Percentiles rank a stretch among this genome's conserved stretches.
Evolutionary conservation across 1,140 invertebrate species (phyloP).

Genomic region (Centruroides sculpturatus): DNA sequence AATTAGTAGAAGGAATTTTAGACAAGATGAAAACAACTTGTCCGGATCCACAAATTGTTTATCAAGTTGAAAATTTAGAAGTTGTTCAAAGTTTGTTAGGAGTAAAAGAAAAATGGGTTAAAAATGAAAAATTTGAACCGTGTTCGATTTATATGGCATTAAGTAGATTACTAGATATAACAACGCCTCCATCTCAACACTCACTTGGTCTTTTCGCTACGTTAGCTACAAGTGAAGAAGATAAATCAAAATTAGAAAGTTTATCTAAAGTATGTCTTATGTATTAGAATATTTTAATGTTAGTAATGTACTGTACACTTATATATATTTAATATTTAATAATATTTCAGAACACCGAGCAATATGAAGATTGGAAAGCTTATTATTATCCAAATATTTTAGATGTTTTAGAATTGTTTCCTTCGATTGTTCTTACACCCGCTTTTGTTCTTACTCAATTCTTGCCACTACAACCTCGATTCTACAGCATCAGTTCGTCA

Average conservation of each 20-base stretch:
- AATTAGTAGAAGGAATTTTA: conserved; percentile 65
- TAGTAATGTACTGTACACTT: too few relatives aligned
- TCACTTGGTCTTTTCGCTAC: conserved; percentile 65
- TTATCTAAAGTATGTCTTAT: too few relatives aligned
- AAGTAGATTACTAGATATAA: conserved; percentile 75
- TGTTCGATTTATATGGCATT: conserved; percentile 55
- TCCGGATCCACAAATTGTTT: too few relatives aligned
- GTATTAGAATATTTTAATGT: too few relatives aligned
- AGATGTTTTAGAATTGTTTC: conserved; percentile 77
- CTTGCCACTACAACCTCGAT: conserved; percentile 76
- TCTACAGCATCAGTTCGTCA: conserved; percentile 89
- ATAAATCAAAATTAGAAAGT: conserved; percentile 26
- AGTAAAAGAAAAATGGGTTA: conserved; percentile 58
- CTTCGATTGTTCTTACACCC: conserved; percentile 63
- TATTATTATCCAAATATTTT: conserved; percentile 68
- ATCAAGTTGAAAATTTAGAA: too few relatives aligned
- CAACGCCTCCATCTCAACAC: conserved; percentile 76
- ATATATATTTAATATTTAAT: too few relatives aligned
- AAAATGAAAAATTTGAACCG: conserved; percentile 52
- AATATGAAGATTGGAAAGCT: conserved; percentile 90
- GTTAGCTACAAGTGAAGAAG: conserved; percentile 57
- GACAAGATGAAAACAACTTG: conserved; percentile 15
- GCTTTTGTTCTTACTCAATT: conserved; percentile 69
- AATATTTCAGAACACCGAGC: conserved; percentile 53
- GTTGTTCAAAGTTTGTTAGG: too few relatives aligned